phyloP scores from a whole-genome alignment of 2,888 invertebrate species.

The Mystacides longicornis region DNA sequence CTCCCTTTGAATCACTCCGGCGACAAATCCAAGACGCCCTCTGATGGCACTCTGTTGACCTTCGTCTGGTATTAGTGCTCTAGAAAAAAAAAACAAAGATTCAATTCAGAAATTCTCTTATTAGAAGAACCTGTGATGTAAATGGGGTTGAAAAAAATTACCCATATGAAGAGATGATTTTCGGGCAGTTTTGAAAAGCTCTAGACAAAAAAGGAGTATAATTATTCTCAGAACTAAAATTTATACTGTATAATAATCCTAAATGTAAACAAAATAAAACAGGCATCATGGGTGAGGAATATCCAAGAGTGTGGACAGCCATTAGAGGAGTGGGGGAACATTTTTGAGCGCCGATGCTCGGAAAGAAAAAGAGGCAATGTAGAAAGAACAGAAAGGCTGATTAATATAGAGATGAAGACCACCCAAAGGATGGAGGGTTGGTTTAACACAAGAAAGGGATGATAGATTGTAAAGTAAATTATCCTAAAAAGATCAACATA shows the following conservation, averaged over 20 bases:
- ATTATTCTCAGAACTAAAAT: no score
- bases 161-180: not conserved
- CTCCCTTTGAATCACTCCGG: conserved; percentile 87
- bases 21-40: conserved; percentile 68
- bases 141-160: not conserved
- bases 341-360: no score
- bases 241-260: no score
- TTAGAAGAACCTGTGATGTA: no score
- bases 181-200: not conserved
- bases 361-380: not conserved
- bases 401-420: not conserved
- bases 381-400: not conserved
- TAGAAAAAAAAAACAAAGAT: conserved; percentile 25
- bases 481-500: not conserved
- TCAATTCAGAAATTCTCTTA: no score
- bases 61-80: conserved; percentile 46
- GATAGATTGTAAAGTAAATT: not conserved
- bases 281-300: no score
- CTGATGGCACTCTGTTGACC: conserved; percentile 41
- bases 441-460: not conserved
- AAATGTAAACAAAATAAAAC: no score
- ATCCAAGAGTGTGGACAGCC: no score
- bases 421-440: not conserved
- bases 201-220: no score
- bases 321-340: not conserved